Base-by-base conservation (phyloP, 2,888 invertebrate genomes). In the Formica aserva region DNA sequence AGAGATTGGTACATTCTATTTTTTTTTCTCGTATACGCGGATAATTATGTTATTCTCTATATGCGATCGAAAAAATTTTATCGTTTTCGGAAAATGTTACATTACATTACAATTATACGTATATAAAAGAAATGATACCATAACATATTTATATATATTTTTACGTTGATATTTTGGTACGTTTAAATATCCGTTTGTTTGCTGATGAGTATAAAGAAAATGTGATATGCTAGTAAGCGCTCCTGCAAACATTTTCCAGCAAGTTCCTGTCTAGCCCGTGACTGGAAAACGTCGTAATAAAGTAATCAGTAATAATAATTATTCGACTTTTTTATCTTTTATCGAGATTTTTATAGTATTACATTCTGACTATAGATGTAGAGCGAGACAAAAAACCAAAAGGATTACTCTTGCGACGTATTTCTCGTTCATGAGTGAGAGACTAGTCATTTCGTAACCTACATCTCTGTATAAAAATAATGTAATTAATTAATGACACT, bases 381-480 rank as follows among this genome's bases (percentile, higher is more conserved):
- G 6, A 1, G 11, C 15, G 22, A 38, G 15, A 55, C 5, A 13
- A 77, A 69, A 78, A 35, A 29, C 3, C 0, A 32, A 38, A 41
- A 75, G 15, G 9, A 45, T 60, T 67, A 38, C 22, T 78, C 41
- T 69, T 8, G 11, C 45, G 22, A 18, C 26, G 71, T 48, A 60
- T 71, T 71, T 60, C 71, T 80, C 18, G 18, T 80, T 80, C 26
- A 35, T 45, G 60, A 60, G 60, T 71, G 60, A 78, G 26, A 78
- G 71, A 80, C 78, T 80, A 71, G 69, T 78, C 78, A 78, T 69
- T 78, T 80, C 35, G 18, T 45, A 38, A 71, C 5, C 32, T 32
- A 32, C 15, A 55, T 8, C 4, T 60, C 22, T 60, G 15, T 8
- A 57, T 45, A 35, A 26, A 65, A 26, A 38, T 38, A 22, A 66